These are phyloP conservation scores for Apeira syringaria DNA, from an alignment of 2,888 invertebrate species.

Conservation along the genomic window DNA sequence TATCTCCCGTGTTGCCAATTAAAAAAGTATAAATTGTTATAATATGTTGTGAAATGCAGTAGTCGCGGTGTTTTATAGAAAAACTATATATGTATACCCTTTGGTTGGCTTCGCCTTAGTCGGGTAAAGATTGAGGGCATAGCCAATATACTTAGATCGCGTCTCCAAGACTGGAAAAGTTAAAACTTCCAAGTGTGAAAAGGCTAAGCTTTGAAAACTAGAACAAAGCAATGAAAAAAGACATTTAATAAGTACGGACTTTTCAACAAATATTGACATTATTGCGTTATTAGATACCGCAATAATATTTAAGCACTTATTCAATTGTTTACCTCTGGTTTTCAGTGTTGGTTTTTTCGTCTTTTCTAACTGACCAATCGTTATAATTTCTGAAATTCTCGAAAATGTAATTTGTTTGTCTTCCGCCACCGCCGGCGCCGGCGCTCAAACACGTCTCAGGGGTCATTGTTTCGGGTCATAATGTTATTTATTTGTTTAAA, in stretches of 20 bases:
- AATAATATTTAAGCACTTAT: no score
- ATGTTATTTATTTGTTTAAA: no score
- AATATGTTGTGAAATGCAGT: conserved; percentile 47
- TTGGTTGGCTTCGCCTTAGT: conserved; percentile 10
- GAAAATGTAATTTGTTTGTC: no score
- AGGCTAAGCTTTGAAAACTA: neutral
- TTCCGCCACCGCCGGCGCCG: no score
- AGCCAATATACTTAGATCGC: neutral
- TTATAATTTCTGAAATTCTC: no score
- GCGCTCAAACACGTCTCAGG: no score
- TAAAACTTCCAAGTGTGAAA: no score
- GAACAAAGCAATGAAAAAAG: neutral
- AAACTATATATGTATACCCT: conserved; percentile 10
- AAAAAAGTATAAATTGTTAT: conserved; percentile 53
- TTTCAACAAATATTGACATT: neutral
- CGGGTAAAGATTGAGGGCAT: conserved; percentile 21
- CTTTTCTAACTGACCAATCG: no score
- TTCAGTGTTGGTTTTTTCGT: no score
- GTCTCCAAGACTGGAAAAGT: conserved; percentile 10
- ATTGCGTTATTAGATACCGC: neutral
- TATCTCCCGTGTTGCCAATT: conserved; percentile 83
- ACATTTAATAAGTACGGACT: neutral
- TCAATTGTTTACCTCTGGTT: no score
- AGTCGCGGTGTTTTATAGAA: conserved; percentile 40
- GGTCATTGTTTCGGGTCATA: no score